Evolutionary conservation across 2,888 invertebrate species (phyloP).

Genomic region (Hipparchia sbordonii): DNA sequence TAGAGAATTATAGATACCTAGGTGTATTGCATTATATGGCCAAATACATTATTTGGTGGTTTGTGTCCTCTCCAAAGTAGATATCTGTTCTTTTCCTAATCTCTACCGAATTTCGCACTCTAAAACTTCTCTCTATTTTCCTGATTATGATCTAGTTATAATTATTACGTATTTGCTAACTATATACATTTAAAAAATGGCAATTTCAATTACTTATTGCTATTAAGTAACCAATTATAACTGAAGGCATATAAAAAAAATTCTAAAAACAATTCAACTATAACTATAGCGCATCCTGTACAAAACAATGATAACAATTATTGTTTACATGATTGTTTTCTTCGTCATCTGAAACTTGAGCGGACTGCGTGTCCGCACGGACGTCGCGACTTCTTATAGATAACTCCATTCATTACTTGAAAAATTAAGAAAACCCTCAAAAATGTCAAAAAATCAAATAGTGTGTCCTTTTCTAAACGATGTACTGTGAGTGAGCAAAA

Average conservation of each 20-base stretch:
- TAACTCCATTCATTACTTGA: slow-evolving; percentile 39
- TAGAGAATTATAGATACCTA: too few species aligned
- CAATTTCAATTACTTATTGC: background rate
- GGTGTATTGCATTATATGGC: too few species aligned
- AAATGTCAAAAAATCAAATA: slow-evolving; percentile 37
- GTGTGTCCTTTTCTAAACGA: slow-evolving; percentile 27
- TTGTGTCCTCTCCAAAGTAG: background rate
- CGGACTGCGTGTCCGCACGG: slow-evolving; percentile 45
- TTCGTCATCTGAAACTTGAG: slow-evolving; percentile 61
- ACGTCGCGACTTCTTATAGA: slow-evolving; percentile 53
- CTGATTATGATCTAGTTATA: too few species aligned
- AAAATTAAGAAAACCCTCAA: slow-evolving; percentile 35
- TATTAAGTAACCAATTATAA: background rate
- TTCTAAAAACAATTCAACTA: slow-evolving; percentile 10
- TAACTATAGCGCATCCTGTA: slow-evolving; percentile 44
- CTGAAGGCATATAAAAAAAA: slow-evolving; percentile 16
- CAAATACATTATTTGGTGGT: too few species aligned
- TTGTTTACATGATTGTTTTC: slow-evolving; percentile 74
- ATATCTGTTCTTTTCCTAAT: background rate
- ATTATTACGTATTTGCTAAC: too few species aligned
- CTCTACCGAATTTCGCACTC: too few species aligned
- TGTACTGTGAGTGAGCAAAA: slow-evolving; percentile 56
- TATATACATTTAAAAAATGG: too few species aligned
- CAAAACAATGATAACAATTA: slow-evolving; percentile 62
- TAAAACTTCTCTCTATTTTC: too few species aligned